Evolutionary conservation across 2,113 vertebrate species (phyloP), one percentile per base, ranked within the genome.

Genomic region (Cololabis saira): DNA sequence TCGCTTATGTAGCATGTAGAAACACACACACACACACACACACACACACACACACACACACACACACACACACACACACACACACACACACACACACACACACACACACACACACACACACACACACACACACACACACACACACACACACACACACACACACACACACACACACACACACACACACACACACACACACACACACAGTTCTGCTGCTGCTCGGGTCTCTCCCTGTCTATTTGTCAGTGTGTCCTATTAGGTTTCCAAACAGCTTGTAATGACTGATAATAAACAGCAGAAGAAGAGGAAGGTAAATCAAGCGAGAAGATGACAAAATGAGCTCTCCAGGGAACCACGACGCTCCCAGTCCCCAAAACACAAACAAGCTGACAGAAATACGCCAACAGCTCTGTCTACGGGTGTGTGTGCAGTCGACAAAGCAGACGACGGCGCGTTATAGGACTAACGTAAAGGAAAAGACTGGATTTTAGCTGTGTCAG

Each of bases 261-360:
- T 92, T 92, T 91, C 92, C 90, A 93, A 93, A 93, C 93, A 93
- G 92, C 93, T 93, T 93, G 92, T 94, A 94, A 94, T 93, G 92
- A 94, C 92, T 91, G 90, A 89, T 93, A 92, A 94, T 93, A 93
- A 92, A 94, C 93, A 93, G 93, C 90, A 90, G 90, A 92, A 91
- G 92, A 94, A 90, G 79, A 84, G 76, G 84, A 83, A 81, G 85
- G 85, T 90, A 94, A 93, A 92, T 93, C 91, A 93, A 93, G 93
- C 93, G 92, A 91, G 92, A 84, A 93, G 87, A 88, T 67, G 89
- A 90, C 83, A 90, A 93, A 94, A 94, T 94, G 74, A 94, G 93
- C 87, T 92, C 92, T 92, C 92, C 43, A 5, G 92, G 89, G 93
- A 86, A 76, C 61, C 74, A 19, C 61, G 75, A 37, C 62, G 81